phyloP scores from a whole-genome alignment of 2,113 vertebrate species.

The Coryphaenoides rupestris region DNA sequence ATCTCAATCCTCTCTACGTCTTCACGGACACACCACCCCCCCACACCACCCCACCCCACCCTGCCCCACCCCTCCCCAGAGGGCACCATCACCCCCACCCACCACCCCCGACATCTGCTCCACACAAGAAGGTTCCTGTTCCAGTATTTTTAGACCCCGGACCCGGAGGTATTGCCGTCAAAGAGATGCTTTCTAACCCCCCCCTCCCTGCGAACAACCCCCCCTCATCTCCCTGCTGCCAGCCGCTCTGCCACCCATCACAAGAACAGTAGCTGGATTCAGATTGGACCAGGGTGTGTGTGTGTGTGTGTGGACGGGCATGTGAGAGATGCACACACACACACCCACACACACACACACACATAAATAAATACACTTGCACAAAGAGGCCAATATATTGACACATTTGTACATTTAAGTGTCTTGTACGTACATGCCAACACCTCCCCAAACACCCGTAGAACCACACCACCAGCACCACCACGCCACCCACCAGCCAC shows the following conservation, averaged over 20 bases:
- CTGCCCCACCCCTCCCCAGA: background rate
- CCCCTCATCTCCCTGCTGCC: conserved; percentile 16
- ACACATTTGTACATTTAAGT: background rate
- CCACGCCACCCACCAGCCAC: too few species aligned
- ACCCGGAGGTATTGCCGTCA: conserved; percentile 47
- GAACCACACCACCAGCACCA: background rate
- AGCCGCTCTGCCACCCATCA: conserved; percentile 35
- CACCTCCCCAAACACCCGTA: background rate
- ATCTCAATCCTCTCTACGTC: conserved; percentile 1
- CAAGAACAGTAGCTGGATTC: conserved; percentile 68
- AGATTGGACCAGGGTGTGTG: conserved; percentile 32
- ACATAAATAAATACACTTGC: background rate
- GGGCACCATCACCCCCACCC: conserved; percentile 1
- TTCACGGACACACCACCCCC: conserved; percentile 18
- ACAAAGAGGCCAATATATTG: conserved; percentile 8
- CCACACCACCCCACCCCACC: conserved; percentile 10
- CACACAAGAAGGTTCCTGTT: conserved; percentile 65
- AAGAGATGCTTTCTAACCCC: conserved; percentile 63
- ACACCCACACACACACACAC: background rate
- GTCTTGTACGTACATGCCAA: background rate
- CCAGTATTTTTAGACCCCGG: conserved; percentile 55
- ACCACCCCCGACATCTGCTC: conserved; percentile 37
- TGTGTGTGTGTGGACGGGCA: conserved; percentile 13
- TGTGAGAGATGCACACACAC: background rate
- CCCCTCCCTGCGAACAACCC: conserved; percentile 21